Evolutionary conservation across 2,113 vertebrate species (phyloP), one percentile per base, ranked within the genome.

Genomic region (Amazona guildingii): DNA sequence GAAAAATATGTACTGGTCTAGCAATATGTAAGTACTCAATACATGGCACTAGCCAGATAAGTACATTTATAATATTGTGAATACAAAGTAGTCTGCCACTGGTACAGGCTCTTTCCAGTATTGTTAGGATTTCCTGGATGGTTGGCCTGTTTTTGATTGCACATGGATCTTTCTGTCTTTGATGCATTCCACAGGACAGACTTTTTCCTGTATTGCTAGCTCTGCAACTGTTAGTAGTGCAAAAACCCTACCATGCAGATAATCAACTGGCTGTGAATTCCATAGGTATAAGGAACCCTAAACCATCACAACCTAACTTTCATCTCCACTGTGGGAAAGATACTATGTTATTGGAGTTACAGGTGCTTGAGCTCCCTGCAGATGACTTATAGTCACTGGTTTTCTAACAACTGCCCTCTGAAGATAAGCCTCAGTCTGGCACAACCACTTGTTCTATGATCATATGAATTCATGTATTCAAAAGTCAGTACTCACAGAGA

Each of bases 121-220:
- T 16, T 49, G 10, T 48, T 37, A 25, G 35, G 46, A 68, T 68
- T 86, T 76, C n/a, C 51, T 51, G 51, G 37, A 31, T 7, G 2
- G 5, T 29, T 74, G 25, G 4, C 89, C 35, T 6, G 2, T 8
- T 67, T 91, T 31, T 0, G 0, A 7, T 17, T 28, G 4, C 0
- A 0, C 10, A 4, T 24, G 11, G 33, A 52, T 48, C 20, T n/a
- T 81, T 70, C 23, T 64, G 48, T 37, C 59, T 84, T 35, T 49
- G 20, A 44, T 51, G 25, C 12, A 5, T 74, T 64, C 33, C 25
- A 31, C 11, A 67, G 61, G 16, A 28, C 46, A 70, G 41, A 51
- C 7, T 14, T 6, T 27, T 78, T 87, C n/a, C 55, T 49, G 1
- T 23, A 18, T 25, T 85, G 20, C 51, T 67, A 2, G 59, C 51